These are phyloP conservation scores for Crotalus viridis DNA, from an alignment of 2,113 vertebrate species.

Conservation along the genomic window DNA sequence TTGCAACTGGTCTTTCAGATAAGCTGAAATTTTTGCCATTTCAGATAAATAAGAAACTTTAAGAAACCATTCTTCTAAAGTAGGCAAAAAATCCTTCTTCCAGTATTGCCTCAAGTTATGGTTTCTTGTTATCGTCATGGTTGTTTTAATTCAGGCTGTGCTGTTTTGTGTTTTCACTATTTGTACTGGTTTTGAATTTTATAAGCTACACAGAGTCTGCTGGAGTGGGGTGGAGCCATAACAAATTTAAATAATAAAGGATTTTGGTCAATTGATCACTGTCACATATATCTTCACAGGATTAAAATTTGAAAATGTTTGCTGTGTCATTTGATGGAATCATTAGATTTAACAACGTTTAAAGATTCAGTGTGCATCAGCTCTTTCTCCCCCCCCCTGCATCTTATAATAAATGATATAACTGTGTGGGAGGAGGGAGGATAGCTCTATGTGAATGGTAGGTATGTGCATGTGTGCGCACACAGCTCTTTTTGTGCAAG, in stretches of 20 bases:
- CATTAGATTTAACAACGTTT: constrained; percentile 49
- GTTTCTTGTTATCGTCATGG: neutral
- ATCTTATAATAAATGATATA: constrained; percentile 48
- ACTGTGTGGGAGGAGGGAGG: neutral
- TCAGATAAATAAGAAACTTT: too few species aligned
- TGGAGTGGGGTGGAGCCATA: neutral
- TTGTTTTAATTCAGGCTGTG: neutral
- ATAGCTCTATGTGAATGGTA: too few species aligned
- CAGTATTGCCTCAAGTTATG: neutral
- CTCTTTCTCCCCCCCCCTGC: constrained; percentile 39
- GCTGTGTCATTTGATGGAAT: constrained; percentile 29
- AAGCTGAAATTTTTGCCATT: too few species aligned
- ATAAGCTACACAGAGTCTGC: neutral
- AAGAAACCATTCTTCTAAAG: too few species aligned
- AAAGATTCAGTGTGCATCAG: constrained; percentile 39
- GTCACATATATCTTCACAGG: constrained; percentile 48
- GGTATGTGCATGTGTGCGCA: too few species aligned
- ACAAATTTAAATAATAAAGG: constrained; percentile 39
- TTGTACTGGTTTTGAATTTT: too few species aligned
- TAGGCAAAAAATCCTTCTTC: too few species aligned
- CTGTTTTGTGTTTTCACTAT: neutral
- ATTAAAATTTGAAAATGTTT: constrained; percentile 58
- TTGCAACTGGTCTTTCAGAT: too few species aligned
- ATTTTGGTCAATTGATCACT: constrained; percentile 60
- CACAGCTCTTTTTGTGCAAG: too few species aligned